These are phyloP conservation scores for Fregetta grallaria DNA, from an alignment of 2,113 vertebrate genomes.

Conservation along the genomic window DNA sequence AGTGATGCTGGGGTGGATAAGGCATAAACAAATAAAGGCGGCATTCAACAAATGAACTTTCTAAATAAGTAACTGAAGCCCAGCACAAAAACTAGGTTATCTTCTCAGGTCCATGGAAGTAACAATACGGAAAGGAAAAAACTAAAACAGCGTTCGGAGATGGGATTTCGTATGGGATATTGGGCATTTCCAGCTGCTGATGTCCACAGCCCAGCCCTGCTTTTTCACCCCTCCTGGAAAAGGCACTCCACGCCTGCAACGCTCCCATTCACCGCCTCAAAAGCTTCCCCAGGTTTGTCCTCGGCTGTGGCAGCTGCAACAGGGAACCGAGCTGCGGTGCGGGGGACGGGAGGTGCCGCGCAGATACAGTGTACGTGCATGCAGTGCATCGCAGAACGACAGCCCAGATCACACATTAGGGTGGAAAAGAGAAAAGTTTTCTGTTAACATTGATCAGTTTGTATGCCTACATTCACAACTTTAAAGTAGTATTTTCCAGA, in stretches of 20 bases:
- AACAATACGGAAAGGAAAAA: neutral
- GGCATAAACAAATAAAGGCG: neutral
- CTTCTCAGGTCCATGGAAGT: neutral
- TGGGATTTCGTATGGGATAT: rapidly evolving
- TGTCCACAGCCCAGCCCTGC: neutral
- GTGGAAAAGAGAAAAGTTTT: neutral
- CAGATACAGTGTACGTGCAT: rapidly evolving
- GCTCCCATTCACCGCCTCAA: neutral
- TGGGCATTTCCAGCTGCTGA: neutral
- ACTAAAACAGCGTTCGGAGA: neutral
- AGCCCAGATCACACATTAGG: rapidly evolving
- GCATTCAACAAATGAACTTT: neutral
- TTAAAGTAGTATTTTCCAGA: neutral
- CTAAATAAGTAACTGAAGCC: neutral
- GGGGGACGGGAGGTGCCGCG: neutral
- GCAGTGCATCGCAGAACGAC: rapidly evolving
- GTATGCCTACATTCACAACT: neutral
- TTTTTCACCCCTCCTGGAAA: neutral
- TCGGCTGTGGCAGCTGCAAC: rapidly evolving
- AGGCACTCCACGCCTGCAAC: neutral
- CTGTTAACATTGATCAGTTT: neutral
- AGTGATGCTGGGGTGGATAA: neutral
- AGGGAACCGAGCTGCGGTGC: neutral
- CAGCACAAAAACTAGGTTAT: neutral
- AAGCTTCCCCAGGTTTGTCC: neutral